These are phyloP conservation scores for Paramisgurnus dabryanus DNA, from an alignment of 2,113 vertebrate genomes.

Conservation along the genomic window DNA sequence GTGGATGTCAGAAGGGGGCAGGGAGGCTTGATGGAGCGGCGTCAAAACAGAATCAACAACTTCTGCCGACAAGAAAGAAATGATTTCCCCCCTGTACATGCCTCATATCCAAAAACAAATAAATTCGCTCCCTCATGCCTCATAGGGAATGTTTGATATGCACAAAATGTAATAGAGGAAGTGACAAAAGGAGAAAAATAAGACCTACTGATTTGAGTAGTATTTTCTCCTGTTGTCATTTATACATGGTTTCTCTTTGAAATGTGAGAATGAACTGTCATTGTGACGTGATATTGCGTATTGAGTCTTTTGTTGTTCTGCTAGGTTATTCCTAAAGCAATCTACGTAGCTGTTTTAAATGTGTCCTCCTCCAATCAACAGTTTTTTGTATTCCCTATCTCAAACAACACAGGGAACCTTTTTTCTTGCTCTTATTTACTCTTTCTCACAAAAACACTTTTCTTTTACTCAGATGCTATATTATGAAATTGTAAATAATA, in stretches of 20 bases:
- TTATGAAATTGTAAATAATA: conserved; percentile 20
- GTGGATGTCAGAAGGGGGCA: conserved; percentile 25
- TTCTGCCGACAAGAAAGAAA: conserved; percentile 54
- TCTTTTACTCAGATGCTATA: background rate
- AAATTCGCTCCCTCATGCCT: conserved; percentile 51
- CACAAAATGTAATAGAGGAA: conserved; percentile 29
- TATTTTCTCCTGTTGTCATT: conserved; percentile 13
- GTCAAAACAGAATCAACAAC: conserved; percentile 50
- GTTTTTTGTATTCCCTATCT: background rate
- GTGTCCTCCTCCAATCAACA: conserved; percentile 56
- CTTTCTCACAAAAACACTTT: background rate
- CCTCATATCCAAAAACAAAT: conserved; percentile 48
- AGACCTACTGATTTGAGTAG: background rate
- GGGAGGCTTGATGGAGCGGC: conserved; percentile 27
- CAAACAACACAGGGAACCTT: conserved; percentile 5
- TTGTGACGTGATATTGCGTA: conserved; percentile 38
- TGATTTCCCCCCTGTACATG: conserved; percentile 54
- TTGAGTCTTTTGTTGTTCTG: conserved; percentile 50
- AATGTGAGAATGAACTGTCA: conserved; percentile 41
- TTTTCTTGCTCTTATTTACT: background rate
- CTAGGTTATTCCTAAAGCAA: conserved; percentile 34
- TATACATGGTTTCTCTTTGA: conserved; percentile 20
- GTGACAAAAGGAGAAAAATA: conserved; percentile 22
- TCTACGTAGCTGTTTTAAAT: conserved; percentile 63
- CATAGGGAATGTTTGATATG: conserved; percentile 24